Conservation (phyloP, 1,140 invertebrate genomes). For the Asbolus verrucosus region DNA sequence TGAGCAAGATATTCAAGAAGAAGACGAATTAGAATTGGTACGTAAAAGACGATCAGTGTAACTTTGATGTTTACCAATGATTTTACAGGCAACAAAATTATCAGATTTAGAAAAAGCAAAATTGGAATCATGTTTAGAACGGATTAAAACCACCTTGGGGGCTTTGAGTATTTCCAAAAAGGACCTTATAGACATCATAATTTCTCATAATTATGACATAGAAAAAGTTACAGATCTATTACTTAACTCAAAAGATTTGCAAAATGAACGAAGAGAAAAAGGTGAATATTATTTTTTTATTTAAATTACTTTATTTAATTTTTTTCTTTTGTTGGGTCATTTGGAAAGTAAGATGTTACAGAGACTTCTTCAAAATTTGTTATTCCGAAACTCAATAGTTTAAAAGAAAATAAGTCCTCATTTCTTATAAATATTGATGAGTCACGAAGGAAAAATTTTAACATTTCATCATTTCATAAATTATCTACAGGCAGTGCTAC, state of each 20-base stretch:
- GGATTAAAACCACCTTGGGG: conserved; percentile 67
- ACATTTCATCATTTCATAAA: conserved; percentile 41
- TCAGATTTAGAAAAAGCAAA: conserved; percentile 77
- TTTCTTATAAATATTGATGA: too few species aligned
- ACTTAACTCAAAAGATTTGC: conserved; percentile 66
- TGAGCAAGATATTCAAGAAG: conserved; percentile 81
- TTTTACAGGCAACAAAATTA: conserved; percentile 68
- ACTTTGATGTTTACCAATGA: too few species aligned
- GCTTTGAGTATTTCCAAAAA: conserved; percentile 50
- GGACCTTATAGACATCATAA: conserved; percentile 54
- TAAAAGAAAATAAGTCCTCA: conserved; percentile 32
- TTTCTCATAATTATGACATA: conserved; percentile 53
- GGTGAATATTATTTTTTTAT: conserved; percentile 54
- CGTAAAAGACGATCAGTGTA: too few species aligned
- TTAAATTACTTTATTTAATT: conserved; percentile 44
- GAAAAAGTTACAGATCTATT: conserved; percentile 71
- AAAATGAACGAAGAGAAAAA: conserved; percentile 55
- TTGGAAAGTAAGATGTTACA: conserved; percentile 70
- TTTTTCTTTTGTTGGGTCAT: conserved; percentile 66
- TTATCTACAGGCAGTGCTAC: neutral
- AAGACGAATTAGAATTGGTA: conserved; percentile 70
- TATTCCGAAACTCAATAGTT: conserved; percentile 41
- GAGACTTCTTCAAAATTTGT: conserved; percentile 52
- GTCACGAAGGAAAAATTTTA: conserved; percentile 15
- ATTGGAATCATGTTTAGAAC: conserved; percentile 86